Percentiles rank a stretch among this genome's conserved stretches.
These are phyloP conservation scores for Lochmaea crataegi DNA, from an alignment of 2,888 invertebrate genomes.

Conservation along the genomic window DNA sequence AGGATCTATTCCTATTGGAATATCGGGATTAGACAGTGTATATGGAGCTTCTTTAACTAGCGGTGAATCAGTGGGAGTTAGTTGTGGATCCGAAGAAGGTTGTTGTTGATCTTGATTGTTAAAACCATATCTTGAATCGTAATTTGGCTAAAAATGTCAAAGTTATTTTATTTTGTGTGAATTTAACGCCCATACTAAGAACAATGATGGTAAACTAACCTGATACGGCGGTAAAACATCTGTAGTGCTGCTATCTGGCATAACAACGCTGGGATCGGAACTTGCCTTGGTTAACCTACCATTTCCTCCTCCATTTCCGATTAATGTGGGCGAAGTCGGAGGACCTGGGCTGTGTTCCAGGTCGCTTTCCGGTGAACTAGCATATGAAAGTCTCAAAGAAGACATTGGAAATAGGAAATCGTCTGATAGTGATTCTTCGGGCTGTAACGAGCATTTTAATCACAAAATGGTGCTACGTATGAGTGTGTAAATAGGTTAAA, in stretches of 20 bases:
- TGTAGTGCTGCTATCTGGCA: conserved; percentile 83
- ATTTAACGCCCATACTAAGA: too few relatives aligned
- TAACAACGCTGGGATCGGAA: conserved; percentile 95
- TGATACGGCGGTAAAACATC: conserved; percentile 89
- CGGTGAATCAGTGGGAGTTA: conserved; percentile 52
- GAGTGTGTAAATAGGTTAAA: not conserved
- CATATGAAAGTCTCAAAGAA: conserved; percentile 92
- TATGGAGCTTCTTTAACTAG: conserved; percentile 59
- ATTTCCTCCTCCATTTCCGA: conserved; percentile 70
- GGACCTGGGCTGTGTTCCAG: conserved; percentile 86
- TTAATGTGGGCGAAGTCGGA: conserved; percentile 68
- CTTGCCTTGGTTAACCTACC: conserved; percentile 79
- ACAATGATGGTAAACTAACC: conserved; percentile 65
- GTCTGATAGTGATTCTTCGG: conserved; percentile 96
- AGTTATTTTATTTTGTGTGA: not conserved
- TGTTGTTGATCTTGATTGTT: conserved; percentile 52
- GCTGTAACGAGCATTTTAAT: conserved; percentile 70
- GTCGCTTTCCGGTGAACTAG: conserved; percentile 96
- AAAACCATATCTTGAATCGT: conserved; percentile 63
- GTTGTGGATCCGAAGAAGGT: conserved; percentile 43
- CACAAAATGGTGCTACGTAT: conserved; percentile 31
- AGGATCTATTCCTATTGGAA: conserved; percentile 54
- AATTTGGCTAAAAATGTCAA: conserved; percentile 58
- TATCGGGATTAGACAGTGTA: conserved; percentile 59
- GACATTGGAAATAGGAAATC: conserved; percentile 99